Evolutionary conservation across 2,113 vertebrate genomes (phyloP).

Genomic region (Bettongia penicillata): DNA sequence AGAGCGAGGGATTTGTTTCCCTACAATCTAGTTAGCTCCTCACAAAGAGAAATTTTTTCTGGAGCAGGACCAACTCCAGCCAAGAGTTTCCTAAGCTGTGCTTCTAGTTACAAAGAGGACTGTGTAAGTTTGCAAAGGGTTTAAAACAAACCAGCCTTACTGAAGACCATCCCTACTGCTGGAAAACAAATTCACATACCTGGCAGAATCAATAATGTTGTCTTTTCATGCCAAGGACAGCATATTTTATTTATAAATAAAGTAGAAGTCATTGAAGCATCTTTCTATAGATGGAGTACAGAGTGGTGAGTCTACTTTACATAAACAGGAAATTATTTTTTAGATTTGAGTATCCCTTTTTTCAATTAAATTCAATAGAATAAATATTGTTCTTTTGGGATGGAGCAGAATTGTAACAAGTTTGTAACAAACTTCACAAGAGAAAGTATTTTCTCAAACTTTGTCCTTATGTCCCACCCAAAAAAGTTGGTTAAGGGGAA

Average conservation of each 20-base stretch:
- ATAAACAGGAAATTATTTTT: slow-evolving; percentile 39
- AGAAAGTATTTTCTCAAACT: too few relatives aligned
- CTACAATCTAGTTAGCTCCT: slow-evolving; percentile 6
- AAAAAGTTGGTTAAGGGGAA: neutral
- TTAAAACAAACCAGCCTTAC: neutral
- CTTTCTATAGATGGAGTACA: slow-evolving; percentile 16
- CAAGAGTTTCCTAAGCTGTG: neutral
- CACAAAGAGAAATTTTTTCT: slow-evolving; percentile 2
- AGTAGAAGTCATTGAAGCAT: neutral
- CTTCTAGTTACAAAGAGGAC: neutral
- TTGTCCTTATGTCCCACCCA: neutral
- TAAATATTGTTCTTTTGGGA: slow-evolving; percentile 22
- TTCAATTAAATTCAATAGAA: slow-evolving; percentile 57
- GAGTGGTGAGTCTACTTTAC: slow-evolving; percentile 23
- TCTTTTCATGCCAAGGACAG: neutral
- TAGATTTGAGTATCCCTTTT: slow-evolving; percentile 59
- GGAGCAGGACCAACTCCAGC: neutral
- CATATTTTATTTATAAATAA: neutral
- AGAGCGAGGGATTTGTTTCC: neutral
- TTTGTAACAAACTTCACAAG: neutral
- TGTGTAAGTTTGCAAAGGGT: neutral
- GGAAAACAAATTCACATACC: neutral
- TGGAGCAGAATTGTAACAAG: neutral
- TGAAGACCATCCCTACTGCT: neutral
- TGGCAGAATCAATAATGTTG: slow-evolving; percentile 1